A percentile compares a stretch with the other conserved stretches of the same genome.
These are phyloP conservation scores for Andrena cerasifolii DNA, from an alignment of 1,140 invertebrate genomes.

Conservation along the genomic window DNA sequence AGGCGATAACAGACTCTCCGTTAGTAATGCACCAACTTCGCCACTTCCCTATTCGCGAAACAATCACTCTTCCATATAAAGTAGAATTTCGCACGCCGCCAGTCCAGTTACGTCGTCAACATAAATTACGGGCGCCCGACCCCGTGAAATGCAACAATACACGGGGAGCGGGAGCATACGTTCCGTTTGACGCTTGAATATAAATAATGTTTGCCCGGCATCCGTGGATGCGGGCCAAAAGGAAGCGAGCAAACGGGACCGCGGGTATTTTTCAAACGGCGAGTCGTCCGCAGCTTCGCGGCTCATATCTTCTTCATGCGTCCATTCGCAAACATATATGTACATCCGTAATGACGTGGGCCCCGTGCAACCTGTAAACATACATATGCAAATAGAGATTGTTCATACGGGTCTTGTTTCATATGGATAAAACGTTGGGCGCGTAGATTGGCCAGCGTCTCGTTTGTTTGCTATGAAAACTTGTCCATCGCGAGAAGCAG, in stretches of 20 bases:
- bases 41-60: neutral
- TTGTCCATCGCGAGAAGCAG: neutral
- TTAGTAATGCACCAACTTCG: neutral
- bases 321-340: slow-evolving; percentile 22
- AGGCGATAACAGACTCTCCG: too few relatives aligned
- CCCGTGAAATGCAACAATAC: slow-evolving; percentile 10
- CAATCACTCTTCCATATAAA: neutral
- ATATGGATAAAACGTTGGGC: neutral
- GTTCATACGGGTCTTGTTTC: slow-evolving; percentile 1
- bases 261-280: slow-evolving; percentile 21
- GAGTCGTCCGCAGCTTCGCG: neutral
- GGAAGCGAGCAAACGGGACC: neutral
- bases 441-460: neutral
- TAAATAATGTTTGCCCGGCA: slow-evolving; percentile 24
- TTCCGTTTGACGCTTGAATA: slow-evolving; percentile 31
- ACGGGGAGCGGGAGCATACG: too few relatives aligned
- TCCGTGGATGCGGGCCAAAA: neutral
- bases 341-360: slow-evolving; percentile 11
- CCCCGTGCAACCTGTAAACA: slow-evolving; percentile 16
- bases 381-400: slow-evolving; percentile 26
- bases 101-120: neutral
- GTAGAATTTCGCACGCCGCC: neutral
- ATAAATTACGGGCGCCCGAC: slow-evolving; percentile 7
- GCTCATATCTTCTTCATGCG: slow-evolving; percentile 28
- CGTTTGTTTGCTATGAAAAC: neutral